Evolutionary conservation across 1,140 invertebrate genomes (phyloP).

Genomic region (Bombus vancouverensis): DNA sequence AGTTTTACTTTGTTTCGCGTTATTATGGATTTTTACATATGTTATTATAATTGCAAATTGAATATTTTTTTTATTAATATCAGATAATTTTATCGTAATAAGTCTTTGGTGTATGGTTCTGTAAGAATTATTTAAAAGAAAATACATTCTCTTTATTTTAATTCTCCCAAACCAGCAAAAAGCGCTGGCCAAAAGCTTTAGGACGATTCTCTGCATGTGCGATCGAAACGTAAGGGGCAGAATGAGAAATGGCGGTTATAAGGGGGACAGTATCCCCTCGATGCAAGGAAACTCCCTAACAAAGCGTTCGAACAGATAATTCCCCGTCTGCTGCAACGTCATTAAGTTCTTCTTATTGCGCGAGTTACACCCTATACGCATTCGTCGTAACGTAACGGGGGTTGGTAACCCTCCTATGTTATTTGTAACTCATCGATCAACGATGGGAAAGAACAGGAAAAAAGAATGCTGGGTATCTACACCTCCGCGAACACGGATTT

Average conservation of each 20-base stretch:
- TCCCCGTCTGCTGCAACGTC: constrained; percentile 73
- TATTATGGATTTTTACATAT: too few relatives aligned
- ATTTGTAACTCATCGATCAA: constrained; percentile 72
- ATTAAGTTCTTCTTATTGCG: constrained; percentile 75
- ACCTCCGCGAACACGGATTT: constrained; percentile 66
- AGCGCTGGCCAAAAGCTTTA: too few relatives aligned
- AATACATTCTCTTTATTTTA: too few relatives aligned
- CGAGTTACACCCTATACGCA: constrained; percentile 65
- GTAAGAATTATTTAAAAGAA: too few relatives aligned
- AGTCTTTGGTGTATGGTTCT: too few relatives aligned
- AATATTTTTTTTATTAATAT: too few relatives aligned
- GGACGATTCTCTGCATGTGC: background rate
- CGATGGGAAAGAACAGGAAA: constrained; percentile 29
- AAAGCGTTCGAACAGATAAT: constrained; percentile 66
- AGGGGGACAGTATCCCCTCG: constrained; percentile 30
- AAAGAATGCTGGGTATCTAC: constrained; percentile 56
- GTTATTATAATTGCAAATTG: too few relatives aligned
- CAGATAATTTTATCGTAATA: too few relatives aligned
- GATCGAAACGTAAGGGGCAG: constrained; percentile 1
- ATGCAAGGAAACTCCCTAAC: constrained; percentile 40
- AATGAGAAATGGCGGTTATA: constrained; percentile 33
- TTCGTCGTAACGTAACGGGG: constrained; percentile 46
- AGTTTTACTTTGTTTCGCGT: too few relatives aligned
- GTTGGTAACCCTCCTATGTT: constrained; percentile 55
- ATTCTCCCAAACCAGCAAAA: too few relatives aligned